Evolutionary conservation across 92 coral and sea anemone genomes (phyloP), one percentile per base, ranked within the genome.

Genomic region (Actinostola sp.): DNA sequence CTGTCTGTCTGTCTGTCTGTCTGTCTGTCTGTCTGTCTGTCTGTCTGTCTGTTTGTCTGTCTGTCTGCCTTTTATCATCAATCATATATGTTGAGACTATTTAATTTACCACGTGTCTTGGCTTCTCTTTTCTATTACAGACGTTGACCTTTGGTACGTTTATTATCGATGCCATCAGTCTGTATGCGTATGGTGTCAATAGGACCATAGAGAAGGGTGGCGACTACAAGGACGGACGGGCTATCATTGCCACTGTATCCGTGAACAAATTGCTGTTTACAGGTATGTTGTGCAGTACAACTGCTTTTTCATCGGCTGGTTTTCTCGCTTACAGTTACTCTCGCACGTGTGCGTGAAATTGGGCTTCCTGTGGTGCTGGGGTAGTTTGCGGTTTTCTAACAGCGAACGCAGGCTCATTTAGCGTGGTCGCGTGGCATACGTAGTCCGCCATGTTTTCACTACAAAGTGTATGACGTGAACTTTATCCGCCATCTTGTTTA

Each of bases 101-200:
- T n/a, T n/a, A n/a, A n/a, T n/a, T n/a, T n/a, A n/a, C n/a, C n/a
- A n/a, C n/a, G n/a, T n/a, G 39, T 26, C 12, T 30, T 9, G 12
- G 19, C n/a, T 12, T 41, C 15, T 13, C 2, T 20, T 48, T n/a
- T 16, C 0, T 44, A 1, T 75, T 46, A 23, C 79, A 86, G 91
- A 81, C 83, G 1, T 24, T 81, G 26, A 34, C 31, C 8, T 86
- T 80, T 58, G 66, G 83, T 30, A 75, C 79, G 27, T 86, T 67
- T 59, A 71, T 86, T 19, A 79, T 80, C 60, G 87, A 86, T 50
- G 87, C 91, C 26, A 59, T 86, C 34, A 15, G 23, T 38, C 66
- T 86, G 53, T 86, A 86, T 60, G 87, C 91, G 21, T 61, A 74
- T 32, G 91, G 78, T 43, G 79, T 86, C 0, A 86, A 86, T 60